These are phyloP conservation scores for Meganola albula DNA, from an alignment of 2,888 invertebrate genomes.

Conservation along the genomic window DNA sequence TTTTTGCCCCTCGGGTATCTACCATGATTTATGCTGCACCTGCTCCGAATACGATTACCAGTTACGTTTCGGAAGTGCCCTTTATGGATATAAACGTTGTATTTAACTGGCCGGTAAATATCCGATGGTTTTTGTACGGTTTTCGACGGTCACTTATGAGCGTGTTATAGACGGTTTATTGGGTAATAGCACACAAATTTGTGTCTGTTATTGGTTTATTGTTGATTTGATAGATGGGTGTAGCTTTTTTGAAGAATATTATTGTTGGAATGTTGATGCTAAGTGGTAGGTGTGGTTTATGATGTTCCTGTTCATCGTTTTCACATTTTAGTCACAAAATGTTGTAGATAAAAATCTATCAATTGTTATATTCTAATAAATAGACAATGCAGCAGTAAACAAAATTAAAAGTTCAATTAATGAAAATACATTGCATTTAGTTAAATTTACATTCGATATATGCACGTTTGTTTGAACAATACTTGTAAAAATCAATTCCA, in stretches of 20 bases:
- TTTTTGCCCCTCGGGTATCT: conserved; percentile 62
- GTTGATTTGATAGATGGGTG: conserved; percentile 16
- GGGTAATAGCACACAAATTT: conserved; percentile 35
- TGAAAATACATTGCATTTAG: no score
- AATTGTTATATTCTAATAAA: no score
- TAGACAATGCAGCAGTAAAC: no score
- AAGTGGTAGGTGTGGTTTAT: not conserved
- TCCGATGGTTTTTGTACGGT: conserved; percentile 35
- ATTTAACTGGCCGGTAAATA: conserved; percentile 60
- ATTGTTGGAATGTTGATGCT: not conserved
- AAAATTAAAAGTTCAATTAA: no score
- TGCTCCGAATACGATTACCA: conserved; percentile 69
- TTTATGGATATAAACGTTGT: conserved; percentile 73
- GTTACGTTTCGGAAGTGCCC: conserved; percentile 66
- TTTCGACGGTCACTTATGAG: conserved; percentile 40
- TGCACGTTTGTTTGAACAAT: no score
- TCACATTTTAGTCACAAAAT: no score
- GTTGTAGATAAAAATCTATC: no score
- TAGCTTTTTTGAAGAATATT: conserved; percentile 6
- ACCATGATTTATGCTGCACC: conserved; percentile 68
- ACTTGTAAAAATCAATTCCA: no score
- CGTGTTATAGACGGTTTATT: conserved; percentile 32
- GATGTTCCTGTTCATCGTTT: not conserved
- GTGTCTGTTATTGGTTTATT: conserved; percentile 25
- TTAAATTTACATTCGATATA: no score